Percentiles rank a stretch among this genome's conserved stretches.
phyloP scores from a whole-genome alignment of 2,113 vertebrate genomes.

The Cebus imitator region DNA sequence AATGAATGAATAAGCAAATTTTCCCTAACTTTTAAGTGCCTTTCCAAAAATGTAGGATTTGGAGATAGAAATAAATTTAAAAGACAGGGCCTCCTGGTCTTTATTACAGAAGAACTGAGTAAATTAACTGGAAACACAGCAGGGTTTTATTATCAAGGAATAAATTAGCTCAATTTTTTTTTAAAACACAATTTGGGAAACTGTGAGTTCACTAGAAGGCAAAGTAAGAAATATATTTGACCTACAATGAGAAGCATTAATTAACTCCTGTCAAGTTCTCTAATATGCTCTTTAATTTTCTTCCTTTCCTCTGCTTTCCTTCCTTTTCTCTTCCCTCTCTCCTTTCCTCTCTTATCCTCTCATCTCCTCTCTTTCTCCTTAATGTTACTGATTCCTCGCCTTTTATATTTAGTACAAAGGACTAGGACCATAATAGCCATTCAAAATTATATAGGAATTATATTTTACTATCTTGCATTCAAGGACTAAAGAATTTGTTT shows the following conservation, averaged over 20 bases:
- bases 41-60: constrained; percentile 51
- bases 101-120: constrained; percentile 38
- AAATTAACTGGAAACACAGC: constrained; percentile 53
- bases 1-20: constrained; percentile 36
- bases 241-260: background rate
- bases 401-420: background rate
- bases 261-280: background rate
- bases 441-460: background rate
- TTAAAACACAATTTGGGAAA: constrained; percentile 53
- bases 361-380: background rate
- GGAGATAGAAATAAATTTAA: constrained; percentile 53
- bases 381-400: background rate
- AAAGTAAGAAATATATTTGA: constrained; percentile 47
- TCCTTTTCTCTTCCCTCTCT: background rate
- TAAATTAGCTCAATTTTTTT: constrained; percentile 58
- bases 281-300: background rate
- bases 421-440: background rate
- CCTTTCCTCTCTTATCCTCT: background rate
- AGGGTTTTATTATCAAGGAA: constrained; percentile 47
- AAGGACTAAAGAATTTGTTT: background rate
- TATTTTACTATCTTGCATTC: background rate
- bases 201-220: constrained; percentile 16
- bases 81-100: background rate
- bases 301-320: background rate
- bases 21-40: constrained; percentile 29